A percentile compares a stretch with the other conserved stretches of the same genome.
Evolutionary conservation across 2,797 vertebrate genomes (phyloP).

Genomic region (Sebastolobus altivelis): DNA sequence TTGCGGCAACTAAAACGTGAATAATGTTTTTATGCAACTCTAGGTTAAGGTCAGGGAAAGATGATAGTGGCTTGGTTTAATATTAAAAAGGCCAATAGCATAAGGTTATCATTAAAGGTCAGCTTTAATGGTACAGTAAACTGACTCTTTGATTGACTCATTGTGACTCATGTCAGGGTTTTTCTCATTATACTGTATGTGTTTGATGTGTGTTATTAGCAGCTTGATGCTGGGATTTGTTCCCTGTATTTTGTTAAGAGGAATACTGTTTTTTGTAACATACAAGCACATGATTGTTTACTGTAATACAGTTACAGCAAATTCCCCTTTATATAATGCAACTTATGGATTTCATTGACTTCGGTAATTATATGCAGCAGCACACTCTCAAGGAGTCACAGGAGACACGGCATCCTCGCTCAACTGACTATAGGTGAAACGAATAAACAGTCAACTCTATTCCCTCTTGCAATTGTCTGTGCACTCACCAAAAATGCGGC

Average conservation of each 20-base stretch:
- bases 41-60: neutral
- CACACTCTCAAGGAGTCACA: slow-evolving; percentile 38
- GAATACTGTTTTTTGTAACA: neutral
- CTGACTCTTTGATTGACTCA: neutral
- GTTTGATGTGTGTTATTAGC: neutral
- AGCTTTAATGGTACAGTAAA: neutral
- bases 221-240: neutral
- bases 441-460: slow-evolving; percentile 69
- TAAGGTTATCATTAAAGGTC: neutral
- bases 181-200: neutral
- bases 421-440: slow-evolving; percentile 61
- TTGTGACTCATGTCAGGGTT: neutral
- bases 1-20: neutral
- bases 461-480: slow-evolving; percentile 63
- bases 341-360: slow-evolving; percentile 45
- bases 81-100: neutral
- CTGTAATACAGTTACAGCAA: slow-evolving; percentile 11
- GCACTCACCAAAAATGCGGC: slow-evolving; percentile 58
- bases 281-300: slow-evolving; percentile 2
- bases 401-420: slow-evolving; percentile 48
- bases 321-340: slow-evolving; percentile 26
- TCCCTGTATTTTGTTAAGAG: neutral
- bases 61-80: neutral
- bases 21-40: neutral
- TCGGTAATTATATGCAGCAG: slow-evolving; percentile 55